Percentiles rank a stretch among this genome's conserved stretches.
phyloP scores from a whole-genome alignment of 2,113 vertebrate species.

The Mastomys coucha region DNA sequence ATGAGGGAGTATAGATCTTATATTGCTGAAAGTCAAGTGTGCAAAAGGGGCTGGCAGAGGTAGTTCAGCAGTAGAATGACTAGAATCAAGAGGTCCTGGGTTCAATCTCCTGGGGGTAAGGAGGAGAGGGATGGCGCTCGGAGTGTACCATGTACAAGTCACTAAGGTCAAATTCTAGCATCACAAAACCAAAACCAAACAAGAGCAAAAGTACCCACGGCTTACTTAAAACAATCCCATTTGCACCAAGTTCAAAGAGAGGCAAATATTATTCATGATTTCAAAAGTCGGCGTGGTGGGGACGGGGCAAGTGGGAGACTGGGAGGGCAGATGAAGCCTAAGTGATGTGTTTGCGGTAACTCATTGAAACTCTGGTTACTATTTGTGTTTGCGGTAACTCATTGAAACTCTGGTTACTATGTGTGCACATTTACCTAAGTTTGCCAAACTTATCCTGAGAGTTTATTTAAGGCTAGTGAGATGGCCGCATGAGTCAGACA shows the following conservation, averaged over 20 bases:
- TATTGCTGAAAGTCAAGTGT: not conserved
- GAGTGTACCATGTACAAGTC: not conserved
- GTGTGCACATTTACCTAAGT: not conserved
- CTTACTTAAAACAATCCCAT: not conserved
- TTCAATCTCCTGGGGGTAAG: not conserved
- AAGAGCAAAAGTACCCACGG: not conserved
- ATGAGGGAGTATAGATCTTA: not conserved
- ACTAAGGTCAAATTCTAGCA: not conserved
- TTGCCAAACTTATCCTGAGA: not conserved
- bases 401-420: not conserved
- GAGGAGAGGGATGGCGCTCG: not conserved
- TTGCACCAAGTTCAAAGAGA: not conserved
- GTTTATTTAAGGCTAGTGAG: not conserved
- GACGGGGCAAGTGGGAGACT: not conserved
- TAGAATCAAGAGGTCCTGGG: not conserved
- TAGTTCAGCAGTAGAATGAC: not conserved
- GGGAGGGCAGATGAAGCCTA: rapidly evolving
- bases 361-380: not conserved
- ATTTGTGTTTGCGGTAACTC: not conserved
- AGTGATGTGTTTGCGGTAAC: not conserved
- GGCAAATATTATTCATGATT: not conserved
- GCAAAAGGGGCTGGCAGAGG: not conserved
- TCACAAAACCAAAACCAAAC: not conserved
- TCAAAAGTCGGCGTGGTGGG: not conserved
- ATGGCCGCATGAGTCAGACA: not conserved